Evolutionary conservation across 1,140 invertebrate genomes (phyloP).

Genomic region (Hormaphis cornu): DNA sequence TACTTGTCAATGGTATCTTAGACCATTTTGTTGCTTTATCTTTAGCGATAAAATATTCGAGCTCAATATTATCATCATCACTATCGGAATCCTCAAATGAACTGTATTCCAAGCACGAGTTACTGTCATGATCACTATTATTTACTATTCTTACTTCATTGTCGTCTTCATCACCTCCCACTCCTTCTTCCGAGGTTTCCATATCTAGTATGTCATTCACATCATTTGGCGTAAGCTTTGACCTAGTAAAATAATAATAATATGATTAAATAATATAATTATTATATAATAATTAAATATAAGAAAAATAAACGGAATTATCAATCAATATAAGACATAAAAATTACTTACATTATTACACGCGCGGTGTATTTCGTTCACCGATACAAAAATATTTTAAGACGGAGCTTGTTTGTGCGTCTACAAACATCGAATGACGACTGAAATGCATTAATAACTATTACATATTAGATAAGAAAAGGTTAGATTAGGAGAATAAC

Average conservation of each 20-base stretch:
- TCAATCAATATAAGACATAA: not conserved
- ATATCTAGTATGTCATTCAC: not conserved
- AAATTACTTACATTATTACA: not conserved
- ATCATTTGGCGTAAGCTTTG: not conserved
- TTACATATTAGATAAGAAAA: not conserved
- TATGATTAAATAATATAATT: too few species aligned
- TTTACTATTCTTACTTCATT: too few species aligned
- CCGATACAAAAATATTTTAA: not conserved
- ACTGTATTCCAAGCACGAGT: too few species aligned
- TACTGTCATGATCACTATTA: too few species aligned
- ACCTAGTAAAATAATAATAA: too few species aligned
- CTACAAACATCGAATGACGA: not conserved
- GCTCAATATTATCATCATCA: slow-evolving; percentile 24
- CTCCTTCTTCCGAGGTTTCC: too few species aligned
- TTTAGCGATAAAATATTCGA: slow-evolving; percentile 26
- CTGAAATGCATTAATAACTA: not conserved
- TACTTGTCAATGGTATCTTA: slow-evolving; percentile 17
- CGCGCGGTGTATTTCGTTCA: not conserved
- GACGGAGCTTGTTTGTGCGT: not conserved
- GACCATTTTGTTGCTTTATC: not conserved
- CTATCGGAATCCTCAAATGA: too few species aligned
- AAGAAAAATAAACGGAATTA: slow-evolving; percentile 3
- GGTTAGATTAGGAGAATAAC: not conserved
- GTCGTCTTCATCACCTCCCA: too few species aligned
- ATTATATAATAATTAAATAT: too few species aligned